Percentiles rank a stretch among this genome's conserved stretches.
phyloP scores from a whole-genome alignment of 1,140 invertebrate genomes.

The Plutomurus gul region DNA sequence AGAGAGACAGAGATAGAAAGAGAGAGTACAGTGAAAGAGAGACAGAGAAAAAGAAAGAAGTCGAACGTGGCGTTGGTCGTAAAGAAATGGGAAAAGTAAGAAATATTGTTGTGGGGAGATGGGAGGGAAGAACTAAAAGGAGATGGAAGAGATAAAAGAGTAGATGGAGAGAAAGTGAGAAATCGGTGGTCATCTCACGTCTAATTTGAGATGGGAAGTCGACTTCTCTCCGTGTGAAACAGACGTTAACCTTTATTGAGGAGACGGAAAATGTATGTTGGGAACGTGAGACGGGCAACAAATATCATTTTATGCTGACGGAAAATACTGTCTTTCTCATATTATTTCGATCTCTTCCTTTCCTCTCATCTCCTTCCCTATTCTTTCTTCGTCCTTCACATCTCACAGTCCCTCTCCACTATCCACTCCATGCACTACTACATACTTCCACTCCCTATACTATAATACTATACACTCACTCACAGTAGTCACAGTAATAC shows the following conservation, averaged over 20 bases:
- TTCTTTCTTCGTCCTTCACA: not conserved
- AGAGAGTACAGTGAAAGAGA: not conserved
- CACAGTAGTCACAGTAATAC: no score
- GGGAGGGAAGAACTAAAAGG: not conserved
- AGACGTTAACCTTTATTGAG: slow-evolving; percentile 49
- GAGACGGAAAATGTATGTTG: slow-evolving; percentile 43
- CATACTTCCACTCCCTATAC: not conserved
- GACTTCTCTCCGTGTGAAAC: slow-evolving; percentile 44
- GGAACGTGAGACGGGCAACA: slow-evolving; percentile 45
- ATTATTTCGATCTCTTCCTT: slow-evolving; percentile 4
- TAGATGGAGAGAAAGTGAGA: not conserved
- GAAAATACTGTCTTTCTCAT: slow-evolving; percentile 38
- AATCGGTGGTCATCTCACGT: slow-evolving; percentile 49
- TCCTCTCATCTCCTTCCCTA: not conserved
- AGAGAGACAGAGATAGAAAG: not conserved
- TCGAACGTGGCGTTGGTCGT: no score
- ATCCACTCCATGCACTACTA: not conserved
- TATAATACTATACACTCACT: no score
- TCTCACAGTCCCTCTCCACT: not conserved
- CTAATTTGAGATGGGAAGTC: slow-evolving; percentile 47
- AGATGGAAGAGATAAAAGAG: not conserved
- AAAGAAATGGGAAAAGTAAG: slow-evolving; percentile 2
- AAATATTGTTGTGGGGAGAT: not conserved
- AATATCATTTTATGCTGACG: slow-evolving; percentile 46
- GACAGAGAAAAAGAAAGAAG: no score